phyloP scores from a whole-genome alignment of 1,140 invertebrate species.

The Zelostemma sp. region DNA sequence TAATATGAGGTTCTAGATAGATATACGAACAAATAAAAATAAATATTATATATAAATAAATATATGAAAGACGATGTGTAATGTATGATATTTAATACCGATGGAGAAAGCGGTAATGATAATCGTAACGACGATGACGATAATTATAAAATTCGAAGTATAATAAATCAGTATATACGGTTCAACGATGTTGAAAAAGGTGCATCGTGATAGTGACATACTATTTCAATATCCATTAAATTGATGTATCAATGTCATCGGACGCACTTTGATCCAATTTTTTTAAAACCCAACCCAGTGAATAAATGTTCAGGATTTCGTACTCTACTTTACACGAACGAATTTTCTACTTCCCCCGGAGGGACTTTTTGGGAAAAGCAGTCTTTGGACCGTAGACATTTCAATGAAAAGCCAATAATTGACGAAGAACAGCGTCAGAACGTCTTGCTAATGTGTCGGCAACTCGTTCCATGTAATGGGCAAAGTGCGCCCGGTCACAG shows the following conservation, averaged over 20 bases:
- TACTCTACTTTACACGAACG: too few species aligned
- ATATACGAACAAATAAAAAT: background rate
- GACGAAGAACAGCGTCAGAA: constrained; percentile 6
- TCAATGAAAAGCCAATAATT: background rate
- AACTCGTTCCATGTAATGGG: constrained; percentile 47
- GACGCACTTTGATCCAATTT: constrained; percentile 48
- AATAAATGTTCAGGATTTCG: too few species aligned
- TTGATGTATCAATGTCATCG: constrained; percentile 64
- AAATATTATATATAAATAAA: constrained; percentile 53
- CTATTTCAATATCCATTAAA: constrained; percentile 59
- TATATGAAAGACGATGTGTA: constrained; percentile 63
- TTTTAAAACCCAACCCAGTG: too few species aligned
- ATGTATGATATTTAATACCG: constrained; percentile 67
- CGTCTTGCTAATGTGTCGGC: constrained; percentile 7
- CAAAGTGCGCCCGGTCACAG: constrained; percentile 57
- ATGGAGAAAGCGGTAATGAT: constrained; percentile 41
- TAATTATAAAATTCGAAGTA: constrained; percentile 18
- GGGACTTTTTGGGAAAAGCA: background rate
- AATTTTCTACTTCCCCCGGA: too few species aligned
- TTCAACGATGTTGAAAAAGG: constrained; percentile 15
- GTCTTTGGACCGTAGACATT: background rate
- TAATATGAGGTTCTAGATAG: background rate
- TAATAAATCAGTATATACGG: constrained; percentile 19
- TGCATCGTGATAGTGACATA: constrained; percentile 59
- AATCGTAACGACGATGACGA: constrained; percentile 38